Evolutionary conservation across 2,113 vertebrate genomes (phyloP).

Genomic region (Ophthalmolycus amberensis): DNA sequence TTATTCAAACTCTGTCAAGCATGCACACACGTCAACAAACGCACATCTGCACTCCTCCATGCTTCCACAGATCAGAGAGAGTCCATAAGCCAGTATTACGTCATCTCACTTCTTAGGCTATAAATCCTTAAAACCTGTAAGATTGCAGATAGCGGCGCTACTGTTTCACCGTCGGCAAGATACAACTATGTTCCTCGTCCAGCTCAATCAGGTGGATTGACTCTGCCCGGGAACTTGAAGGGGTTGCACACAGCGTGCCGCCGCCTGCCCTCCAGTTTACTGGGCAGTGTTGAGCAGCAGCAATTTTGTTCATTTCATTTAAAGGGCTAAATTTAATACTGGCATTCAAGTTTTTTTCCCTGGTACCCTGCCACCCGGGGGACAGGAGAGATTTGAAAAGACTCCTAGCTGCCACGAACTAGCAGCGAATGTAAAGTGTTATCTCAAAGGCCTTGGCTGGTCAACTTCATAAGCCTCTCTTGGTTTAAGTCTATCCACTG

Average conservation of each 20-base stretch:
- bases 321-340: slow-evolving; percentile 65
- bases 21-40: not conserved
- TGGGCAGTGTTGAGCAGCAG: slow-evolving; percentile 45
- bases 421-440: slow-evolving; percentile 57
- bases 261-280: slow-evolving; percentile 50
- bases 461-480: slow-evolving; percentile 69
- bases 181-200: slow-evolving; percentile 39
- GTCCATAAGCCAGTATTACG: slow-evolving; percentile 44
- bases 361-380: slow-evolving; percentile 42
- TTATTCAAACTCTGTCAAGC: slow-evolving; percentile 50
- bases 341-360: slow-evolving; percentile 63
- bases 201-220: slow-evolving; percentile 50
- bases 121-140: slow-evolving; percentile 59
- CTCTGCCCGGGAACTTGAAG: slow-evolving; percentile 49
- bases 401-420: slow-evolving; percentile 55
- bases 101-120: slow-evolving; percentile 36
- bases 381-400: slow-evolving; percentile 62
- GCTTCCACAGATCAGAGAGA: slow-evolving; percentile 46
- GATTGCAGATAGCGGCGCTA: slow-evolving; percentile 46
- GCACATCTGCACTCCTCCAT: not conserved
- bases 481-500: slow-evolving; percentile 63
- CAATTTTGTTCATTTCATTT: slow-evolving; percentile 71
- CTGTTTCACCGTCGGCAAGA: slow-evolving; percentile 45
- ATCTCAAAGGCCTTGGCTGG: slow-evolving; percentile 73
- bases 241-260: slow-evolving; percentile 32